phyloP scores from a whole-genome alignment of 2,797 vertebrate species.

The Leucoraja ocellata region DNA sequence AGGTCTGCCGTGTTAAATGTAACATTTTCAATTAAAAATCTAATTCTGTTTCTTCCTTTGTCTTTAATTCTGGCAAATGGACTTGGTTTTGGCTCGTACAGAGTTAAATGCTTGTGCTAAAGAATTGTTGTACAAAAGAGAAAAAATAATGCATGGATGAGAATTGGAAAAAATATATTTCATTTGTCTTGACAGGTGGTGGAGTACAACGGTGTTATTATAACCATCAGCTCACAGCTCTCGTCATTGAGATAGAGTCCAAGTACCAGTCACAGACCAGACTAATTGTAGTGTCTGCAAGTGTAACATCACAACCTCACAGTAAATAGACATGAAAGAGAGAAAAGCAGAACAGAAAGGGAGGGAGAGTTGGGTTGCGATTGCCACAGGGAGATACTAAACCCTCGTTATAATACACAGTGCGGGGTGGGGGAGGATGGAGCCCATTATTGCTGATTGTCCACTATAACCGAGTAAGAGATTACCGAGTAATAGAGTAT shows the following conservation, averaged over 20 bases:
- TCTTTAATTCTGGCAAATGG: neutral
- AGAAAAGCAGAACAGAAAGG: too few relatives aligned
- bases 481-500: too few relatives aligned
- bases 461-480: too few relatives aligned
- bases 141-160: neutral
- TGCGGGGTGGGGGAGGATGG: neutral
- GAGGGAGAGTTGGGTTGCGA: too few relatives aligned
- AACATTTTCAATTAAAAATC: neutral
- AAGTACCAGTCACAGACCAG: neutral
- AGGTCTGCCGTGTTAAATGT: too few relatives aligned
- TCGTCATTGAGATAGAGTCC: neutral
- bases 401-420: too few relatives aligned
- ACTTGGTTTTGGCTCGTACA: neutral
- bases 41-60: neutral
- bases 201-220: neutral
- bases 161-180: neutral
- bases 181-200: neutral
- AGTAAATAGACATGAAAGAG: neutral
- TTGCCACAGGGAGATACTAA: too few relatives aligned
- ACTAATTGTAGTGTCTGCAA: neutral
- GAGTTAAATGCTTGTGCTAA: neutral
- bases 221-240: neutral
- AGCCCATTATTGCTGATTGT: too few relatives aligned
- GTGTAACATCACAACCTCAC: neutral
- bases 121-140: neutral